Conservation (phyloP, 2,113 vertebrate genomes). For the Sander lucioperca region DNA sequence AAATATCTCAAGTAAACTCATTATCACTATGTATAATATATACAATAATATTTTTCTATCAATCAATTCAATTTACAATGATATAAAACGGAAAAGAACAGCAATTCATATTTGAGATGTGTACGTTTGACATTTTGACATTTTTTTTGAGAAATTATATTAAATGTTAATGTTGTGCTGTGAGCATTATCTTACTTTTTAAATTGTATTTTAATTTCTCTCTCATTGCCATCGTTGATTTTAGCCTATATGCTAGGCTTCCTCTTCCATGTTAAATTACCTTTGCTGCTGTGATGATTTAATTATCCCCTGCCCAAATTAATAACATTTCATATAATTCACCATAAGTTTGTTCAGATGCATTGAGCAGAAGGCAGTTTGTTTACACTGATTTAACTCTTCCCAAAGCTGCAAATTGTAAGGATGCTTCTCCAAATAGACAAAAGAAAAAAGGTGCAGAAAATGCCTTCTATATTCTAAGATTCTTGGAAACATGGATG, state of each 20-base stretch:
- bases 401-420: not conserved
- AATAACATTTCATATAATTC: constrained; percentile 34
- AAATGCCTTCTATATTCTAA: not conserved
- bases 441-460: not conserved
- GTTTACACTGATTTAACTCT: not conserved
- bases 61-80: not conserved
- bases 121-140: not conserved
- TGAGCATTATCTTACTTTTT: not conserved
- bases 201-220: not conserved
- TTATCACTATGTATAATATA: too few relatives aligned
- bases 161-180: not conserved
- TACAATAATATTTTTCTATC: too few relatives aligned
- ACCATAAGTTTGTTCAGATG: constrained; percentile 3
- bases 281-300: constrained; percentile 18
- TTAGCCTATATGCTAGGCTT: constrained; percentile 6
- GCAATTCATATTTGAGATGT: not conserved
- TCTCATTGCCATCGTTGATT: not conserved
- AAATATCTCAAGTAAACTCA: not conserved
- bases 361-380: not conserved
- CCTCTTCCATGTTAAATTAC: constrained; percentile 13
- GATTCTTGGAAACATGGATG: not conserved
- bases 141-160: not conserved
- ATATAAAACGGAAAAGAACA: not conserved
- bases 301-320: constrained; percentile 34
- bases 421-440: not conserved